Evolutionary conservation across 2,888 invertebrate genomes (phyloP), one percentile per base, ranked within the genome.

Genomic region (Drosophila robusta): DNA sequence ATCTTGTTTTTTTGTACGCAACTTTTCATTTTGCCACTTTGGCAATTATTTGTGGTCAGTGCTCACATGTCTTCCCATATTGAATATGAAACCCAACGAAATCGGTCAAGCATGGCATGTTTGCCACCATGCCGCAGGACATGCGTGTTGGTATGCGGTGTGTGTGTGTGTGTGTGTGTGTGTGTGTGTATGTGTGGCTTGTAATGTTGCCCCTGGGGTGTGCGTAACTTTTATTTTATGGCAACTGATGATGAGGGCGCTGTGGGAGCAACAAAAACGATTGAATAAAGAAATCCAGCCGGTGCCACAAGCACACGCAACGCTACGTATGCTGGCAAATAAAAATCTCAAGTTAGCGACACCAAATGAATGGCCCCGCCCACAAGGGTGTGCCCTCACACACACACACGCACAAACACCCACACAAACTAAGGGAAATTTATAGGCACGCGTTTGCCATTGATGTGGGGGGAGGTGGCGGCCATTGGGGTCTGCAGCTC

Each of bases 141-240:
- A 16, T 46, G 36, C 49, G 29, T 47, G 42, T 29, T 56, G 44
- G 22, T 32, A 39, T 34, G 14, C 36, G n/a, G n/a, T n/a, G n/a
- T n/a, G n/a, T n/a, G n/a, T n/a, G n/a, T n/a, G 46, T 9, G 29
- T 29, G n/a, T 18, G 12, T 49, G 16, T 46, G 44, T 18, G 18
- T 11, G 50, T 41, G 46, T 24, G 52, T 24, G 58, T 41, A 47
- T 56, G 54, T 64, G 41, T 61, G 57, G 11, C 56, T 49, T 62
- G 71, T 72, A 78, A 86, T 83, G 78, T 80, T 73, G 81, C 75
- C 89, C 80, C 83, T 56, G 72, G 89, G 89, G 88, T 87, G 81
- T 82, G 80, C 80, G 83, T 87, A 88, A 90, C 82, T 89, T 90
- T 89, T 90, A 90, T 90, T 90, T 89, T 85, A 89, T 90, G 87